phyloP scores from a whole-genome alignment of 2,888 invertebrate genomes.

The Agriopis aurantiaria region DNA sequence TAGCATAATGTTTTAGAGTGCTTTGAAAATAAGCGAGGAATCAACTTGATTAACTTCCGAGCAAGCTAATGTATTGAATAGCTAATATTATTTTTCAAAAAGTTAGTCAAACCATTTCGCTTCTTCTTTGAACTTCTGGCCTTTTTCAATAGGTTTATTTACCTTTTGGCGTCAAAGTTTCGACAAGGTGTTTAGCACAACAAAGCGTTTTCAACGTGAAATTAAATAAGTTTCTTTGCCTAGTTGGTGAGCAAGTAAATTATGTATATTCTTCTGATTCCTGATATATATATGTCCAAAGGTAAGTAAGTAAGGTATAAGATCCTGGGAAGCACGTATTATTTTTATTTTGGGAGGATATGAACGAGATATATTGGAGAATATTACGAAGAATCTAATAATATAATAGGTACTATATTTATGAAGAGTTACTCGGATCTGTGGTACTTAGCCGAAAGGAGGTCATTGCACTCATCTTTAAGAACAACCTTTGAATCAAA shows the following conservation, averaged over 20 bases:
- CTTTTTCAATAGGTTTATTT: not conserved
- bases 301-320: not conserved
- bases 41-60: not conserved
- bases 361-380: too few relatives aligned
- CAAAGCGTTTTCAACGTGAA: slow-evolving; percentile 13
- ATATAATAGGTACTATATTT: too few relatives aligned
- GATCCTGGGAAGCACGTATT: too few relatives aligned
- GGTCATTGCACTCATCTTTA: too few relatives aligned
- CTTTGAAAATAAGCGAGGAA: not conserved
- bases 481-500: too few relatives aligned
- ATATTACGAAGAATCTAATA: too few relatives aligned
- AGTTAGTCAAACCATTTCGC: not conserved
- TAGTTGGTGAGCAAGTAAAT: not conserved
- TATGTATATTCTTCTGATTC: slow-evolving; percentile 3
- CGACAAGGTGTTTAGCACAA: slow-evolving; percentile 2
- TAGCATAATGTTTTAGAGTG: not conserved
- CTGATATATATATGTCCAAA: too few relatives aligned
- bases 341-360: too few relatives aligned
- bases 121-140: not conserved
- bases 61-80: too few relatives aligned
- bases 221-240: slow-evolving; percentile 12
- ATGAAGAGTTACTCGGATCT: too few relatives aligned
- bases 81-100: not conserved
- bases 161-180: slow-evolving; percentile 7
- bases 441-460: too few relatives aligned